These are phyloP conservation scores for Atherix ibis DNA, from an alignment of 2,888 invertebrate genomes.

Conservation along the genomic window DNA sequence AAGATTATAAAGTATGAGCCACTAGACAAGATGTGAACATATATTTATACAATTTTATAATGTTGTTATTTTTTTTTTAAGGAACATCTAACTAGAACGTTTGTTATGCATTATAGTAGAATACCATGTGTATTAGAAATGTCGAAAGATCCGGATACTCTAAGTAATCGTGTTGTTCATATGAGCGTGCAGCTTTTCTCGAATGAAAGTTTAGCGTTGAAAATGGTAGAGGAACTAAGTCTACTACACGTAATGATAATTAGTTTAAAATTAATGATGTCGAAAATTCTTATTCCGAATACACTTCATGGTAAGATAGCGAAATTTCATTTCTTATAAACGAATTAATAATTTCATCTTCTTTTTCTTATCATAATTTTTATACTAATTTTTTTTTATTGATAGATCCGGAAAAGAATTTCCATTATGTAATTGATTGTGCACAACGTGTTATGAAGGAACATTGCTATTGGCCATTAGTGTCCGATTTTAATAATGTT, in stretches of 20 bases:
- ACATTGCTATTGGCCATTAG: conserved; percentile 96
- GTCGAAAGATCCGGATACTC: conserved; percentile 72
- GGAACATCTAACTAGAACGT: conserved; percentile 85
- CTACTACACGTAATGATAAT: conserved; percentile 87
- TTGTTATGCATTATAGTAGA: conserved; percentile 91
- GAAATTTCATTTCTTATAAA: no score
- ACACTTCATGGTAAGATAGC: conserved; percentile 66
- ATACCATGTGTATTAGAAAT: conserved; percentile 82
- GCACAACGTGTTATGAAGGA: conserved; percentile 86
- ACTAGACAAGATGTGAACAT: no score
- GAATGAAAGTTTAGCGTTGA: conserved; percentile 76
- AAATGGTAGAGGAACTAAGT: conserved; percentile 81
- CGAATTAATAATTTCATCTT: no score
- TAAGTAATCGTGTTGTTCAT: conserved; percentile 92
- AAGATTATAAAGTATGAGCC: conserved; percentile 65
- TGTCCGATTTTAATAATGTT: conserved; percentile 92
- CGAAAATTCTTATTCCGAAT: conserved; percentile 73
- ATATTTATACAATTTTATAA: background rate
- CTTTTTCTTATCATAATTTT: conserved; percentile 2
- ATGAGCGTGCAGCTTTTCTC: conserved; percentile 94
- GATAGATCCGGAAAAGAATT: conserved; percentile 57
- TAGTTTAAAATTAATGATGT: conserved; percentile 84
- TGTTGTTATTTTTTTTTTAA: conserved; percentile 20
- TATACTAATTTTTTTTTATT: conserved; percentile 12
- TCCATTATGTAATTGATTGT: conserved; percentile 86